Conservation (phyloP, 2,113 vertebrate genomes). For the Geococcyx californianus region DNA sequence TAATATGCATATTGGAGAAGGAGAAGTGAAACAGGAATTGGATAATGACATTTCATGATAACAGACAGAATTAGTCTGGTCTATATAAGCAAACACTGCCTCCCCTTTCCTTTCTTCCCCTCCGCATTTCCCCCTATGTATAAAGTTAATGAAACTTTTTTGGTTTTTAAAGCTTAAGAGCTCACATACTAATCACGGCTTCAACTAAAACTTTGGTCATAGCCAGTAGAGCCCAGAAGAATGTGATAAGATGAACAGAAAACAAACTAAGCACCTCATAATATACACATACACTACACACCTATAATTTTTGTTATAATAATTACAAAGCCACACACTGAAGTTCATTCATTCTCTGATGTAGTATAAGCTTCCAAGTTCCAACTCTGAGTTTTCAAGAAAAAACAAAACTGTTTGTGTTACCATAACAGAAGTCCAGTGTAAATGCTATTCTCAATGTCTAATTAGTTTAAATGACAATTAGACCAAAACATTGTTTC, state of each 20-base stretch:
- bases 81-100: neutral
- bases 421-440: neutral
- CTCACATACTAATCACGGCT: neutral
- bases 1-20: conserved; percentile 1
- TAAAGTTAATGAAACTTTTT: neutral
- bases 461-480: neutral
- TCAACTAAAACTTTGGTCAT: neutral
- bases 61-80: neutral
- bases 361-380: neutral
- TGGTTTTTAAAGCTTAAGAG: neutral
- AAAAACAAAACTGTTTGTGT: neutral
- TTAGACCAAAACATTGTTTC: neutral
- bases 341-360: neutral
- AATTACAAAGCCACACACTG: neutral
- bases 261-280: neutral
- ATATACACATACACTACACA: neutral
- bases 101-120: neutral
- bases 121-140: neutral
- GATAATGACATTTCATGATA: conserved; percentile 14
- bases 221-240: neutral
- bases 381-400: neutral
- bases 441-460: neutral
- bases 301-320: neutral
- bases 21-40: conserved; percentile 62
- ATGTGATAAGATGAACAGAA: neutral